Evolutionary conservation across 2,888 invertebrate genomes (phyloP).

Genomic region (Drosophila birchii): DNA sequence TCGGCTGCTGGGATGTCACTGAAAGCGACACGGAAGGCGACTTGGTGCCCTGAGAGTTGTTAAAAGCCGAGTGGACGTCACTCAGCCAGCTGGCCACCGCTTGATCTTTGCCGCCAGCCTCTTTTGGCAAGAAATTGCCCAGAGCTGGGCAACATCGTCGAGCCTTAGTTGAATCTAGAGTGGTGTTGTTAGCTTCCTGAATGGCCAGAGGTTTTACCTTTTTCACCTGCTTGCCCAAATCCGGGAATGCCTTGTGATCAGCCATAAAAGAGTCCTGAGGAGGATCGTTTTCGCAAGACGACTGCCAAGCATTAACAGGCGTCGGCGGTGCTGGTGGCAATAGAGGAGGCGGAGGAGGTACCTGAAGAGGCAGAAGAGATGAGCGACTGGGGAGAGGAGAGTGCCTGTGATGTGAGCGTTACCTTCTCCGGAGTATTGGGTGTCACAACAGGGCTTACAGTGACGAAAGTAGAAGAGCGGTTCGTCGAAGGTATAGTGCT

Average conservation of each 20-base stretch:
- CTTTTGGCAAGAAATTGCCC: constrained; percentile 3
- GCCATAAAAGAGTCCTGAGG: background rate
- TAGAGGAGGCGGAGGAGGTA: background rate
- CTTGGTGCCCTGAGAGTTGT: background rate
- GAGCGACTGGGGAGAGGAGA: background rate
- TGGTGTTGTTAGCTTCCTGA: background rate
- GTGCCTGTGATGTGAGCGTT: too few relatives aligned
- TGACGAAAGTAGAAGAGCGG: background rate
- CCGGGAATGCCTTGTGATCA: constrained; percentile 2
- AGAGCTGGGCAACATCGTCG: constrained; percentile 8
- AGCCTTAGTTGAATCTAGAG: background rate
- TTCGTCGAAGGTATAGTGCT: constrained; percentile 1
- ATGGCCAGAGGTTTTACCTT: background rate
- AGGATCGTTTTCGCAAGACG: too few relatives aligned
- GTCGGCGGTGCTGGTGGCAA: background rate
- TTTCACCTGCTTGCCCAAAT: constrained; percentile 11
- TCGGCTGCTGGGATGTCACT: too few relatives aligned
- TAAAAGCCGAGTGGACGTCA: constrained; percentile 23
- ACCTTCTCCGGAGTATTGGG: background rate
- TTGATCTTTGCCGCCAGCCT: constrained; percentile 10
- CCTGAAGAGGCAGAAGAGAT: background rate
- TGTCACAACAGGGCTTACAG: constrained; percentile 26
- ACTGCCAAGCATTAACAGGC: background rate
- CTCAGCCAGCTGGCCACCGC: constrained; percentile 53
- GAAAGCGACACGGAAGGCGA: background rate